Conservation (phyloP, 2,113 vertebrate species). For the Hipposideros armiger region DNA sequence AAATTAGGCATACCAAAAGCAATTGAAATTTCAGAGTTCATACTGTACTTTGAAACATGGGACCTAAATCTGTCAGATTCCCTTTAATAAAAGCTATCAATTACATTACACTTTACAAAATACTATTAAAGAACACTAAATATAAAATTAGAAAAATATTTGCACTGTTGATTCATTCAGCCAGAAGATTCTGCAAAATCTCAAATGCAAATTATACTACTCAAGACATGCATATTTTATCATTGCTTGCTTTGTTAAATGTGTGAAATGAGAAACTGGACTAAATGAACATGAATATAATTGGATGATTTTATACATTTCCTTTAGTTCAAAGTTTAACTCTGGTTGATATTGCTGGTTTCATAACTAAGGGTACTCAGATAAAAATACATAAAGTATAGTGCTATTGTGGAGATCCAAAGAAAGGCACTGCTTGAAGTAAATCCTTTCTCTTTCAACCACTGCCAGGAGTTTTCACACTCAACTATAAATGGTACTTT, state of each 20-base stretch:
- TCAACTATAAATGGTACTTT: not conserved
- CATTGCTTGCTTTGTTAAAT: slow-evolving; percentile 59
- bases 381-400: slow-evolving; percentile 23
- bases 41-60: not conserved
- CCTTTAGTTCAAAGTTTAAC: slow-evolving; percentile 32
- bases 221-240: slow-evolving; percentile 48
- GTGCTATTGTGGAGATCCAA: not conserved
- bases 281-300: slow-evolving; percentile 51
- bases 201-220: slow-evolving; percentile 56
- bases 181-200: not conserved
- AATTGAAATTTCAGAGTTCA: slow-evolving; percentile 31
- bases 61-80: not conserved
- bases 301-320: not conserved
- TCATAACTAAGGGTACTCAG: not conserved
- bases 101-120: slow-evolving; percentile 16
- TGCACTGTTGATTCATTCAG: slow-evolving; percentile 26
- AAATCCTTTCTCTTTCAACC: slow-evolving; percentile 26
- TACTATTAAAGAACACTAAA: slow-evolving; percentile 36
- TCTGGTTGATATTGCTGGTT: not conserved
- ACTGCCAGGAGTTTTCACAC: not conserved
- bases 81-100: not conserved
- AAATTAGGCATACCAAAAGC: not conserved
- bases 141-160: slow-evolving; percentile 57
- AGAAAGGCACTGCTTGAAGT: not conserved
- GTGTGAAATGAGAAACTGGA: slow-evolving; percentile 47